Evolutionary conservation across 2,113 vertebrate species (phyloP).

Genomic region (Paradoxurus hermaphroditus): DNA sequence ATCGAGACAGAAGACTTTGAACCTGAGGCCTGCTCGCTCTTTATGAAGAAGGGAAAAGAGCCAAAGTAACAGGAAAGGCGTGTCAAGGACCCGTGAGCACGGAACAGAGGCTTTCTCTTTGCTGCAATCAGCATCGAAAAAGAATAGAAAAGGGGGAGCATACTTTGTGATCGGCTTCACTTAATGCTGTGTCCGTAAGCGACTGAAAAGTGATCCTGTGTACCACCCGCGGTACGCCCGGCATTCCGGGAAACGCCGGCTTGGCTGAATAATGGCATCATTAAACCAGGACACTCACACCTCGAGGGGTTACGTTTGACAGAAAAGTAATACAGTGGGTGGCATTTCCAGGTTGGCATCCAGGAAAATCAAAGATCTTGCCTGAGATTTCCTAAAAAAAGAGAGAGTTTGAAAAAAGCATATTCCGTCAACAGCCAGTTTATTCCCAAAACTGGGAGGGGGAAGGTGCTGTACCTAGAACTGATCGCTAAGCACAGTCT

Average conservation of each 20-base stretch:
- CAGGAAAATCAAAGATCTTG: slow-evolving; percentile 28
- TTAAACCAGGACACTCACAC: background rate
- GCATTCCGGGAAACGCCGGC: background rate
- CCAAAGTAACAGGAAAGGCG: background rate
- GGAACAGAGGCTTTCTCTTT: background rate
- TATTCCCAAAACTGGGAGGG: background rate
- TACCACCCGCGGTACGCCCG: background rate
- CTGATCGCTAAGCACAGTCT: background rate
- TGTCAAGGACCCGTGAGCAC: background rate
- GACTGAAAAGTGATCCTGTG: background rate
- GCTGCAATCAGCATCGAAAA: background rate
- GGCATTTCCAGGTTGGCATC: background rate
- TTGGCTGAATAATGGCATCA: background rate
- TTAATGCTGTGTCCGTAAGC: background rate
- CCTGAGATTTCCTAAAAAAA: background rate
- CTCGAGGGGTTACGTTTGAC: background rate
- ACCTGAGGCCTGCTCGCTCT: slow-evolving; percentile 7
- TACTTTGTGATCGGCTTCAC: background rate
- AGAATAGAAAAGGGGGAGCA: background rate
- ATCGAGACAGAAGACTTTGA: background rate
- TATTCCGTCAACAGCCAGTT: background rate
- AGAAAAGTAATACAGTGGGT: background rate
- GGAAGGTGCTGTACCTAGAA: background rate
- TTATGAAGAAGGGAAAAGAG: background rate
- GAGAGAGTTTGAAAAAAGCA: background rate